Base-by-base conservation (phyloP, 2,797 vertebrate genomes). In the Scolopax rusticola region DNA sequence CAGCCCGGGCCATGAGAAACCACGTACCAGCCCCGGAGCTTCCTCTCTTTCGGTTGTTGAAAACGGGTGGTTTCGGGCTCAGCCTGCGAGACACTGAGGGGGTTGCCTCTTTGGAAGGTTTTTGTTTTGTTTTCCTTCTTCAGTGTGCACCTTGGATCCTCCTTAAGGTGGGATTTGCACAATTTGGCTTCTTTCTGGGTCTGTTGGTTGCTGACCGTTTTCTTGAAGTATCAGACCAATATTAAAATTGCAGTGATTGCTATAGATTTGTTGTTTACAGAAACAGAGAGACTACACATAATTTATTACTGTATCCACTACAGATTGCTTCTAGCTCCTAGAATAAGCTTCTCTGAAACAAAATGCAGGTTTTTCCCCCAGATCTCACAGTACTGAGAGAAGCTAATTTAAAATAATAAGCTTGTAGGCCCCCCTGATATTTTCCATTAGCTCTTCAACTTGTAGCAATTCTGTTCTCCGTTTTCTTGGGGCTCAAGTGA, bases 381-480 rank as follows among this genome's bases (percentile, higher is more conserved):
- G 9, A 32, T 71, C 32, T 88, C 64, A 40, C 9, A 30, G 14
- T 41, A 28, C 9, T 71, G 43, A 60, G 36, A 56, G 4, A 82
- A 91, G 21, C 5, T 61, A 16, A 15, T 89, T 54, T 67, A 51
- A 87, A 91, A 24, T 56, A 63, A 17, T 7, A 17, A n/a, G 2
- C 20, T 50, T 73, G 1, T 33, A 77, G 30, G 5, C 8, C 8
- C 12, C 11, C 14, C 13, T 69, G 71, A 0, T 43, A 8, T 21
- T 83, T 65, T 74, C n/a, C 0, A 0, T 28, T 15, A 38, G 19
- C 51, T 48, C 30, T 51, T 83, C 48, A 74, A 21, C 61, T 33
- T n/a, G 8, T 30, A 74, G 16, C 30, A 40, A 0, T 40, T 0
- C 0, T 4, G 2, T 56, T 63, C 21, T 25, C 7, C 0, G 0